Evolutionary conservation across 2,113 vertebrate genomes (phyloP).

Genomic region (Cricetomys ansorgei): DNA sequence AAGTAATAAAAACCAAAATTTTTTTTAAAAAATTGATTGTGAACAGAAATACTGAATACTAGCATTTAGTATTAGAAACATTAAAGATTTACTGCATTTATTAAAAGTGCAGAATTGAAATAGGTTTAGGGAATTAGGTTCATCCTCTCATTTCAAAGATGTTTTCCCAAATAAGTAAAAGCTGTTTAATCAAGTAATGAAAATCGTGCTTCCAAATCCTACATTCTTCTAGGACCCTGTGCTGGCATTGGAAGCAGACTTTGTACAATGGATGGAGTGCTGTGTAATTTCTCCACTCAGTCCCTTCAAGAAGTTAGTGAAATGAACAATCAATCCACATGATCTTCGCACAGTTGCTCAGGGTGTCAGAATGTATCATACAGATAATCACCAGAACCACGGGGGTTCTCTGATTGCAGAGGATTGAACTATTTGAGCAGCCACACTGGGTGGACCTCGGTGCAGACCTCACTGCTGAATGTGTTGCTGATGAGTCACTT

Average conservation of each 20-base stretch:
- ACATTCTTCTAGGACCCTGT: conserved; percentile 57
- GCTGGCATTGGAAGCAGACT: conserved; percentile 54
- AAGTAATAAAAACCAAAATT: too few species aligned
- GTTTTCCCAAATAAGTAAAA: conserved; percentile 65
- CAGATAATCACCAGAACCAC: conserved; percentile 64
- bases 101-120: conserved; percentile 61
- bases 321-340: conserved; percentile 71
- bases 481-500: conserved; percentile 34
- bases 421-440: conserved; percentile 62
- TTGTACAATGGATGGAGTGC: conserved; percentile 53
- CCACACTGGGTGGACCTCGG: not conserved
- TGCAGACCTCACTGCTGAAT: conserved; percentile 52
- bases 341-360: conserved; percentile 67
- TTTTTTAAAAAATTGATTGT: conserved; percentile 28
- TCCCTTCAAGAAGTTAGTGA: conserved; percentile 73
- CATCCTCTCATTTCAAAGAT: conserved; percentile 52
- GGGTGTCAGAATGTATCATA: conserved; percentile 65
- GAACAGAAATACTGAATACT: conserved; percentile 30
- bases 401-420: conserved; percentile 73
- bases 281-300: conserved; percentile 66
- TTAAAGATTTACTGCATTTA: conserved; percentile 1
- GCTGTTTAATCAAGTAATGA: conserved; percentile 53
- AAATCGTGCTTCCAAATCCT: conserved; percentile 67
- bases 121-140: conserved; percentile 50
- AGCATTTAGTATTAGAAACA: too few species aligned